These are phyloP conservation scores for Lottia gigantea DNA, from an alignment of 2,888 invertebrate genomes.

Conservation along the genomic window DNA sequence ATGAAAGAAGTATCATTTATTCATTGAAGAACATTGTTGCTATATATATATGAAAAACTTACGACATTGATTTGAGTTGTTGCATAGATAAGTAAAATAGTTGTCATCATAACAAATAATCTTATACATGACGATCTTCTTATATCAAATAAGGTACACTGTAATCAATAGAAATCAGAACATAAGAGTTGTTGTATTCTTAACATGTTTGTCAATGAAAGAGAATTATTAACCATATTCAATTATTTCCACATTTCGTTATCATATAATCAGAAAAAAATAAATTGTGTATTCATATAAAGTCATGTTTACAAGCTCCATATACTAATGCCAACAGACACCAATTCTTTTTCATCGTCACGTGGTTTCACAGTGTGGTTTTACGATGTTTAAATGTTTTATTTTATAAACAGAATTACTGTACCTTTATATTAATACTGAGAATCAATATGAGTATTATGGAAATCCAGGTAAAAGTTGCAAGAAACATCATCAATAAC, in stretches of 20 bases:
- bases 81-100: constrained; percentile 86
- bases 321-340: too few relatives aligned
- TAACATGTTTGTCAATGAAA: neutral
- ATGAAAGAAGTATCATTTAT: too few relatives aligned
- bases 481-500: constrained; percentile 84
- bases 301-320: neutral
- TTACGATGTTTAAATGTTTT: too few relatives aligned
- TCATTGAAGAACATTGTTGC: too few relatives aligned
- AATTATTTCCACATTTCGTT: too few relatives aligned
- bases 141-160: constrained; percentile 88
- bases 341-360: too few relatives aligned
- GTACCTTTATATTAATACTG: constrained; percentile 78
- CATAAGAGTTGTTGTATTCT: neutral
- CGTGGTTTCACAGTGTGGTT: too few relatives aligned
- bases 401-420: neutral
- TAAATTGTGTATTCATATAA: neutral
- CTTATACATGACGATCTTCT: constrained; percentile 85
- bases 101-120: constrained; percentile 87
- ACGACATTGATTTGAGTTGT: constrained; percentile 94
- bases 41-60: constrained; percentile 69
- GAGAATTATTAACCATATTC: too few relatives aligned
- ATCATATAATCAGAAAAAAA: too few relatives aligned
- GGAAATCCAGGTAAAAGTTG: constrained; percentile 90
- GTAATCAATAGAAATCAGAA: constrained; percentile 44
- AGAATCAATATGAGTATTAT: constrained; percentile 85